Evolutionary conservation across 35 echinoderm and acorn worm genomes (phyloP).

Genomic region (Ophioderma brevispina): DNA sequence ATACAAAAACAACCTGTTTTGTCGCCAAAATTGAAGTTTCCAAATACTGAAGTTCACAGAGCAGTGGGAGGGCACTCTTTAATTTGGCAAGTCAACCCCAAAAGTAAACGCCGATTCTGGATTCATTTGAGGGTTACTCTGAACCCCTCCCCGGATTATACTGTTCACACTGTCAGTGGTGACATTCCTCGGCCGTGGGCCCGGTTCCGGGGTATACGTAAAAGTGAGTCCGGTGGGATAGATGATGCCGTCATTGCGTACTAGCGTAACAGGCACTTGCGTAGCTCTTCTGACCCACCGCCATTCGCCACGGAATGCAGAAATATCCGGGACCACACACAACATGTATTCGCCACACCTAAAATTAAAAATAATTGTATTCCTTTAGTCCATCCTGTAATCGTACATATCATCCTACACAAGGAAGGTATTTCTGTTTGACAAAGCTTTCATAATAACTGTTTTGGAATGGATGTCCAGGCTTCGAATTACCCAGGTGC

Average conservation of each 20-base stretch:
- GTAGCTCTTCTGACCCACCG: slow-evolving; percentile 80
- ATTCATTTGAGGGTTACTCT: not conserved
- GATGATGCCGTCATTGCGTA: slow-evolving; percentile 92
- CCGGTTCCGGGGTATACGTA: slow-evolving; percentile 95
- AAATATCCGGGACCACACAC: slow-evolving; percentile 96
- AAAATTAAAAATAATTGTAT: no score
- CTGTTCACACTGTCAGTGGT: slow-evolving; percentile 4
- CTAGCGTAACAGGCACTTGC: slow-evolving; percentile 91
- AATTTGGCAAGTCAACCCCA: not conserved
- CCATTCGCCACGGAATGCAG: slow-evolving; percentile 86
- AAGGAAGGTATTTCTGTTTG: no score
- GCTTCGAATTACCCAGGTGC: no score
- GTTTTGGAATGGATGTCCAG: no score
- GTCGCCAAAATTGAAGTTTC: no score
- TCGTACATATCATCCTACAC: no score
- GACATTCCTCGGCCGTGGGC: slow-evolving; percentile 35
- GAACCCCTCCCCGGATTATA: not conserved
- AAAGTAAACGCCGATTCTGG: not conserved
- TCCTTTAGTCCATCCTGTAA: no score
- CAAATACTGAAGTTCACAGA: not conserved
- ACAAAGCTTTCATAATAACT: no score
- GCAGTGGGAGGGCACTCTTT: not conserved
- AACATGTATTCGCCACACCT: slow-evolving; percentile 84
- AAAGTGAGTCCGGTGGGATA: slow-evolving; percentile 96
- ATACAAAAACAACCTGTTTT: no score